Conservation (phyloP, 2,888 invertebrate species). For the Caenorhabditis sinica region DNA sequence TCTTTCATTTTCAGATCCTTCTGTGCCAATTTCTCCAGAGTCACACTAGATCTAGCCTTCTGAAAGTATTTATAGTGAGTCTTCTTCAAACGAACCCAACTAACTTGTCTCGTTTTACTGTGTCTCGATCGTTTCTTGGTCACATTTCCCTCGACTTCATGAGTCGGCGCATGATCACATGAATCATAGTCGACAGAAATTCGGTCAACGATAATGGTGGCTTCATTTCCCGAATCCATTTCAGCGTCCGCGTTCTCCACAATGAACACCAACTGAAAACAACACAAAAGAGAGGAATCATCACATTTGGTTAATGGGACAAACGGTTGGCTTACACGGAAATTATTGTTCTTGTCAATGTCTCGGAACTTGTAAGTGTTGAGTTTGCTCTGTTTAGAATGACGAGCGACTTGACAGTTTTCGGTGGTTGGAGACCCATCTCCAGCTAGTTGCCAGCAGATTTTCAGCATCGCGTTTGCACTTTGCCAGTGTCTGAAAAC, state of each 20-base stretch:
- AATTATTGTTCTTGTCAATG: conserved; percentile 59
- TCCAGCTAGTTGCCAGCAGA: conserved; percentile 71
- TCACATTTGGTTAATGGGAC: conserved; percentile 6
- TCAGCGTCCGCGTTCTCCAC: conserved; percentile 66
- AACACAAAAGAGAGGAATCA: neutral
- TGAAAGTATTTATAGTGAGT: neutral
- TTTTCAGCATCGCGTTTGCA: conserved; percentile 69
- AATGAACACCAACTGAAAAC: conserved; percentile 68
- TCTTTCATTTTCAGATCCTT: conserved; percentile 47
- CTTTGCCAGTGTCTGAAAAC: conserved; percentile 77
- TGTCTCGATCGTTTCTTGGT: conserved; percentile 48
- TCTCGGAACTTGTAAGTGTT: conserved; percentile 65
- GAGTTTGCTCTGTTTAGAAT: conserved; percentile 70
- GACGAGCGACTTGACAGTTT: conserved; percentile 68
- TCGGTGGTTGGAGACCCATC: conserved; percentile 61
- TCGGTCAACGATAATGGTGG: conserved; percentile 65
- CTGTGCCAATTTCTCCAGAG: conserved; percentile 54
- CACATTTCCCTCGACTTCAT: conserved; percentile 59
- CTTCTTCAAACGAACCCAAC: neutral
- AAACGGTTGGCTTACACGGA: conserved; percentile 46
- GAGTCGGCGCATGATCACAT: conserved; percentile 62
- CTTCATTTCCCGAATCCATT: conserved; percentile 52
- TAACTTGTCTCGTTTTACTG: conserved; percentile 41
- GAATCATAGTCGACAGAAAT: conserved; percentile 65
- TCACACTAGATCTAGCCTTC: conserved; percentile 49